Evolutionary conservation across 1,140 invertebrate species (phyloP).

Genomic region (Odontomachus brunneus): DNA sequence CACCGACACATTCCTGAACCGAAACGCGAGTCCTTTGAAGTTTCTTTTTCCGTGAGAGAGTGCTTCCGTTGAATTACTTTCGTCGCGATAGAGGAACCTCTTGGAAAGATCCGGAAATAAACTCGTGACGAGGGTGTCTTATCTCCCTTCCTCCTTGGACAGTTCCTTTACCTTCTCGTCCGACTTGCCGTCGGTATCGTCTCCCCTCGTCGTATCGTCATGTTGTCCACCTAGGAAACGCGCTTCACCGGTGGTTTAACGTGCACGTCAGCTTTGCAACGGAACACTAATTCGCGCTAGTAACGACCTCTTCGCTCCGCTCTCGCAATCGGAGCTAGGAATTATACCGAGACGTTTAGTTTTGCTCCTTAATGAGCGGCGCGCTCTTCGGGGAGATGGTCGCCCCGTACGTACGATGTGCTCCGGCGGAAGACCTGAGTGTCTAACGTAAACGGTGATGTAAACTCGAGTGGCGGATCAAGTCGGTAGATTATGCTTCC

Average conservation of each 20-base stretch:
- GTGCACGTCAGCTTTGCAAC: slow-evolving; percentile 28
- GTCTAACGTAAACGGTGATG: slow-evolving; percentile 31
- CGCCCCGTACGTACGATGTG: no score
- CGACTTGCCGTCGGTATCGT: not conserved
- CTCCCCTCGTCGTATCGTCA: not conserved
- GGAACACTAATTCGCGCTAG: slow-evolving; percentile 33
- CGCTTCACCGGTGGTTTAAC: not conserved
- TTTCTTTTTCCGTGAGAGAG: not conserved
- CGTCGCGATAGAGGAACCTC: not conserved
- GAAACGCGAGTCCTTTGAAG: not conserved
- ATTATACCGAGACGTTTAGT: slow-evolving; percentile 43
- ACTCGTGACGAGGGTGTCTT: not conserved
- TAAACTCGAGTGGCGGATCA: slow-evolving; percentile 16
- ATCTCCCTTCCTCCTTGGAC: not conserved
- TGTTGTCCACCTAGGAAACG: slow-evolving; percentile 10
- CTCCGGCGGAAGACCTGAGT: not conserved
- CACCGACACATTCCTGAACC: not conserved
- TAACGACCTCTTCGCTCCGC: slow-evolving; percentile 27
- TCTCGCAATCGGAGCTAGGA: slow-evolving; percentile 40
- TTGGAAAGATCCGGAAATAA: not conserved
- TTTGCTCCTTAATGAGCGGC: slow-evolving; percentile 45
- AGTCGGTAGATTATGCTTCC: not conserved
- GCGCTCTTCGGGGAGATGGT: not conserved
- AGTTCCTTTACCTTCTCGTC: not conserved
- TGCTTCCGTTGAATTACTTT: slow-evolving; percentile 14